phyloP scores from a whole-genome alignment of 53 echinoderm and acorn worm genomes.

The Paracentrotus lividus region DNA sequence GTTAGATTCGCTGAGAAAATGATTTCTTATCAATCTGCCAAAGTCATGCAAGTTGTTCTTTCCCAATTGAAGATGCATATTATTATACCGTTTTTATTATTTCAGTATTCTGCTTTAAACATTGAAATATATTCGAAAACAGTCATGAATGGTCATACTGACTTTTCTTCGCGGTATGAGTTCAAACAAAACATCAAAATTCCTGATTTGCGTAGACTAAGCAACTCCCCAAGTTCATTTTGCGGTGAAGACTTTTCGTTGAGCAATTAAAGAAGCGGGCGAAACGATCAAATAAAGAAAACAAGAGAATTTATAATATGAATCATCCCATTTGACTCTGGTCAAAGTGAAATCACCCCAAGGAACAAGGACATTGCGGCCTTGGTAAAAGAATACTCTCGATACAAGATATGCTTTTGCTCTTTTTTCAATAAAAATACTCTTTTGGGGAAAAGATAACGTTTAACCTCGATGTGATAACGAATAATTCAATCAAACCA shows the following conservation, averaged over 20 bases:
- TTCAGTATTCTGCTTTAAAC: no score
- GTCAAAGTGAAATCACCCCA: conserved; percentile 45
- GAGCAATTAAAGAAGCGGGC: conserved; percentile 39
- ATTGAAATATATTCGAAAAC: no score
- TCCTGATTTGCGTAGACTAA: not conserved
- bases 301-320: conserved; percentile 47
- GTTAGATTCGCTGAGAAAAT: no score
- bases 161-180: not conserved
- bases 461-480: not conserved
- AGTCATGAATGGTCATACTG: no score
- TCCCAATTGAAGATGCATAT: no score
- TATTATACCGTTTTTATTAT: no score
- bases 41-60: no score
- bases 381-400: conserved; percentile 30
- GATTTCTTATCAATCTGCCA: no score
- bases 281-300: conserved; percentile 49
- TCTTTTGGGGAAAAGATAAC: not conserved
- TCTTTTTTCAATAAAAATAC: not conserved
- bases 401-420: not conserved
- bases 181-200: not conserved
- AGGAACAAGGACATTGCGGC: not conserved
- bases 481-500: not conserved
- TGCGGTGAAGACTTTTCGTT: conserved; percentile 32
- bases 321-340: conserved; percentile 47
- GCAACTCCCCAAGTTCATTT: not conserved